Conservation (phyloP, 2,888 invertebrate genomes). For the Eupithecia vulgata region DNA sequence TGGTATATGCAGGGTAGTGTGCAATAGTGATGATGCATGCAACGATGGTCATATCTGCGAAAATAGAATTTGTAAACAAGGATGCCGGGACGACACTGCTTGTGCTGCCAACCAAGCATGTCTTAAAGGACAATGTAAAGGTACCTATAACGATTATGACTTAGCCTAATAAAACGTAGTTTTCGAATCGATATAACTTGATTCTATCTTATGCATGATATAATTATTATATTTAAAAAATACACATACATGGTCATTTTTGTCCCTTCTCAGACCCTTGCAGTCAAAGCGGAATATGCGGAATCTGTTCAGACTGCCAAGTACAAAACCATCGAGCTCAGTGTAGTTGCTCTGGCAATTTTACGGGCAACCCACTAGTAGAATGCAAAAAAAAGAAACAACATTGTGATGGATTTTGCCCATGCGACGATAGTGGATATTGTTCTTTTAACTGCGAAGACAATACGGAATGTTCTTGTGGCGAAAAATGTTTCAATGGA, state of each 20-base stretch:
- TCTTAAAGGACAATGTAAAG: constrained; percentile 91
- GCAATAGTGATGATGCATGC: constrained; percentile 93
- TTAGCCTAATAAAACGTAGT: not conserved
- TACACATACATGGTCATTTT: not conserved
- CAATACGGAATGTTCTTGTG: constrained; percentile 90
- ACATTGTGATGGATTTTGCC: constrained; percentile 90
- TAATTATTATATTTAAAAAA: not conserved
- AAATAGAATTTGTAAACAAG: constrained; percentile 92
- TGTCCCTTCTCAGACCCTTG: constrained; percentile 87
- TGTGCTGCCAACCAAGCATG: constrained; percentile 91
- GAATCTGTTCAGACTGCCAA: constrained; percentile 92
- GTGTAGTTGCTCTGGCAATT: constrained; percentile 92
- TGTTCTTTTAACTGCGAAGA: constrained; percentile 88
- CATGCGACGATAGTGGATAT: constrained; percentile 92
- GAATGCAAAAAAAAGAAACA: constrained; percentile 89
- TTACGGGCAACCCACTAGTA: constrained; percentile 91
- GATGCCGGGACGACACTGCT: constrained; percentile 92
- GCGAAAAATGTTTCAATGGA: constrained; percentile 89
- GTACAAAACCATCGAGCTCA: constrained; percentile 93
- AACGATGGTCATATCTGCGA: constrained; percentile 93
- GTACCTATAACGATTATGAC: constrained; percentile 67
- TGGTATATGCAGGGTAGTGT: constrained; percentile 92
- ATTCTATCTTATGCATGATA: not conserved
- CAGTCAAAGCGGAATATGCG: constrained; percentile 88
- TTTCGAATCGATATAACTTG: not conserved